Percentiles rank a stretch among this genome's conserved stretches.
Conservation (phyloP, 2,888 invertebrate species). For the Arge pagana region DNA sequence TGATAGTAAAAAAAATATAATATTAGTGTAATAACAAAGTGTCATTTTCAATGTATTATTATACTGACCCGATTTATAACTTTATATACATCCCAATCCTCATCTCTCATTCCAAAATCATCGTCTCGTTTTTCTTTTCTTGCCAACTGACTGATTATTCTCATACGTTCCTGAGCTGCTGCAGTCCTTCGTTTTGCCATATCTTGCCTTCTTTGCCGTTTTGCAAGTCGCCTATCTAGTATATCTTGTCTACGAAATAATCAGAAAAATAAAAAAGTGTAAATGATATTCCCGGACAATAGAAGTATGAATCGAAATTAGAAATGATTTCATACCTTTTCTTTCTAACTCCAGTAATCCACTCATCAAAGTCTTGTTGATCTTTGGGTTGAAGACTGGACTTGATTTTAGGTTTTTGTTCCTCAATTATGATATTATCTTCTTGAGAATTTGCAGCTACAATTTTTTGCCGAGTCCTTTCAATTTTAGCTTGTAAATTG, state of each 20-base stretch:
- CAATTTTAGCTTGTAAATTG: slow-evolving; percentile 72
- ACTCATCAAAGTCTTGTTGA: slow-evolving; percentile 62
- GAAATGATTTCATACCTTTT: slow-evolving; percentile 62
- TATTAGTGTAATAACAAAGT: slow-evolving; percentile 42
- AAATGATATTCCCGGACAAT: no score
- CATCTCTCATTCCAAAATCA: slow-evolving; percentile 92
- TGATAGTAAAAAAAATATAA: slow-evolving; percentile 14
- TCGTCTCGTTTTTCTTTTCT: slow-evolving; percentile 78
- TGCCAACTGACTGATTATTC: slow-evolving; percentile 89
- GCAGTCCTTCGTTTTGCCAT: slow-evolving; percentile 88
- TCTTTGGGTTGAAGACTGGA: slow-evolving; percentile 56
- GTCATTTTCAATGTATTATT: slow-evolving; percentile 24
- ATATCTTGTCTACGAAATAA: slow-evolving; percentile 79
- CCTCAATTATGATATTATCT: slow-evolving; percentile 63
- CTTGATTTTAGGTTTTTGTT: slow-evolving; percentile 60
- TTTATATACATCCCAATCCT: slow-evolving; percentile 97
- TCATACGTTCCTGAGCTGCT: slow-evolving; percentile 93
- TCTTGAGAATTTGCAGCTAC: slow-evolving; percentile 71
- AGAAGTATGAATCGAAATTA: slow-evolving; percentile 2
- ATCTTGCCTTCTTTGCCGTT: slow-evolving; percentile 82
- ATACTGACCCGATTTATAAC: slow-evolving; percentile 71
- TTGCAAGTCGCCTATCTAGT: slow-evolving; percentile 70
- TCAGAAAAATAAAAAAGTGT: not conserved
- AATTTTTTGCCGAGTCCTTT: slow-evolving; percentile 78
- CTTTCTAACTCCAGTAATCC: slow-evolving; percentile 62